Evolutionary conservation across 2,888 invertebrate genomes (phyloP).

Genomic region (Heliothis peltigera): DNA sequence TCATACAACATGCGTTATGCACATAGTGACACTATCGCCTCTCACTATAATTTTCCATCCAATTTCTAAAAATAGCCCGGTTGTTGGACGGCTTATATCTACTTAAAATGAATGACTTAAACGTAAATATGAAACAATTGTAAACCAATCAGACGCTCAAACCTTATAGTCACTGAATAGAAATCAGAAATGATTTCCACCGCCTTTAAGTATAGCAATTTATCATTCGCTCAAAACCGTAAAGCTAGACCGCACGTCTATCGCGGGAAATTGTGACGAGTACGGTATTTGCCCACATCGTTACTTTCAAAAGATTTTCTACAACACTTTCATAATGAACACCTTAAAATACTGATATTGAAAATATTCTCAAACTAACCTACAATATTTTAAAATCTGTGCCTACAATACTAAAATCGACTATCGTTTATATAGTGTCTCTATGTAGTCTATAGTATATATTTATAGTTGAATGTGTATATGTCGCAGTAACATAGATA

Average conservation of each 20-base stretch:
- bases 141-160: neutral
- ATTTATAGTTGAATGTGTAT: no score
- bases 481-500: no score
- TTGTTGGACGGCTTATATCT: no score
- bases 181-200: slow-evolving; percentile 57
- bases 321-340: slow-evolving; percentile 70
- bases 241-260: slow-evolving; percentile 81
- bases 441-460: no score
- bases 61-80: no score
- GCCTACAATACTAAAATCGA: no score
- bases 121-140: neutral
- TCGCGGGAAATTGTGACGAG: slow-evolving; percentile 77
- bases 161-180: slow-evolving; percentile 44
- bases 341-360: slow-evolving; percentile 30
- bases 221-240: slow-evolving; percentile 75
- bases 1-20: no score
- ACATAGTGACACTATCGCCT: no score
- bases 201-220: slow-evolving; percentile 68
- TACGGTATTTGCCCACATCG: slow-evolving; percentile 72
- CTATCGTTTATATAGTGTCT: no score
- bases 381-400: no score
- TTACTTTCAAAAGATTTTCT: slow-evolving; percentile 78
- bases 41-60: neutral
- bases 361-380: slow-evolving; percentile 22
- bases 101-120: neutral